A percentile compares a stretch with the other conserved stretches of the same genome.
These are phyloP conservation scores for Pogonomyrmex barbatus DNA, from an alignment of 1,140 invertebrate genomes.

Conservation along the genomic window DNA sequence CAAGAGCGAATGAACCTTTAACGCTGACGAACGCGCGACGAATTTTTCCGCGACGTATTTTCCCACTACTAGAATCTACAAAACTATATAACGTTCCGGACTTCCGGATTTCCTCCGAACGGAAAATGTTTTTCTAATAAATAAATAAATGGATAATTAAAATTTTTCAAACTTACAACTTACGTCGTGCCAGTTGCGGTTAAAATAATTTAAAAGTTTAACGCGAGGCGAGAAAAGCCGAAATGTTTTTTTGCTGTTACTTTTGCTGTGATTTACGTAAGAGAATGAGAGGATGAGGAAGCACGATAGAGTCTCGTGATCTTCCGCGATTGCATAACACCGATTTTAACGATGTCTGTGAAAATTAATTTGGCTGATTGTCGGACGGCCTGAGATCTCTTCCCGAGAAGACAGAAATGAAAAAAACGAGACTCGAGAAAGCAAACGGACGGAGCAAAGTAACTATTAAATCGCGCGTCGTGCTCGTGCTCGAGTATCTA, in stretches of 20 bases:
- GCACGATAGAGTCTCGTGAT: background rate
- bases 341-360: constrained; percentile 34
- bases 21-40: background rate
- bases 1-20: background rate
- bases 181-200: background rate
- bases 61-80: background rate
- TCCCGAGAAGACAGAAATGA: too few species aligned
- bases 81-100: too few species aligned
- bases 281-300: background rate
- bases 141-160: background rate
- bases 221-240: background rate
- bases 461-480: constrained; percentile 40
- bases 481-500: background rate
- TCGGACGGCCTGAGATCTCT: background rate
- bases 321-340: constrained; percentile 33
- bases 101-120: background rate
- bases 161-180: background rate
- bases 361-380: constrained; percentile 47
- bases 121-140: background rate
- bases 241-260: background rate
- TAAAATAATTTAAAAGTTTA: background rate
- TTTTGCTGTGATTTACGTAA: background rate
- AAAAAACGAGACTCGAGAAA: constrained; percentile 36
- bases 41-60: background rate
- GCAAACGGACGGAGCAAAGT: background rate